A percentile compares a stretch with the other conserved stretches of the same genome.
Evolutionary conservation across 1,140 invertebrate genomes (phyloP).

Genomic region (Spodoptera frugiperda): DNA sequence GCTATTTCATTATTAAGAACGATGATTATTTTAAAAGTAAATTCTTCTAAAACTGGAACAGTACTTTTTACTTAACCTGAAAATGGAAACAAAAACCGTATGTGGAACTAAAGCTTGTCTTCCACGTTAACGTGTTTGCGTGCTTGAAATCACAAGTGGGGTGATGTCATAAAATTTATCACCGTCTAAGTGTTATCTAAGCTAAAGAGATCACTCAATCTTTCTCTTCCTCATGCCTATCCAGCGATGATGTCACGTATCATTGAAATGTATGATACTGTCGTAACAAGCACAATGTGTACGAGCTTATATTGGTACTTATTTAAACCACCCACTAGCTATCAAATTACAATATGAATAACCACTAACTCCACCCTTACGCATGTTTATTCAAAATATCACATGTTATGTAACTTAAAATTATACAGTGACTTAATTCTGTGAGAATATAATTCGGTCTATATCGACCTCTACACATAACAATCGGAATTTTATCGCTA

Average conservation of each 20-base stretch:
- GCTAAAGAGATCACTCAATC: conserved; percentile 46
- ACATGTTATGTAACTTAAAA: conserved; percentile 11
- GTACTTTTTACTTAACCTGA: too few relatives aligned
- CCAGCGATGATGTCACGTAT: conserved; percentile 35
- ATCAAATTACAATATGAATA: conserved; percentile 14
- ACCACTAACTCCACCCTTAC: conserved; percentile 12
- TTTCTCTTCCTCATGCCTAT: conserved; percentile 45
- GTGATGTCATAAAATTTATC: conserved; percentile 41
- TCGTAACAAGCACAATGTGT: conserved; percentile 35
- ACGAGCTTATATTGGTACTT: conserved; percentile 15
- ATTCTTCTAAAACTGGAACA: too few relatives aligned
- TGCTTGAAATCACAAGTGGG: conserved; percentile 36
- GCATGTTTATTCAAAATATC: neutral
- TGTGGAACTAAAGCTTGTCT: conserved; percentile 12
- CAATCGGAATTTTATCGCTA: too few relatives aligned
- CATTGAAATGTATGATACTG: conserved; percentile 30
- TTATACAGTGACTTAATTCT: neutral
- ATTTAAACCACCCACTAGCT: neutral
- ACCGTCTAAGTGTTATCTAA: conserved; percentile 39
- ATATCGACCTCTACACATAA: neutral
- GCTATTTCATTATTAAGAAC: too few relatives aligned
- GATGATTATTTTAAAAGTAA: too few relatives aligned
- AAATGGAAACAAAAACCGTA: neutral
- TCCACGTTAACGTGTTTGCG: conserved; percentile 26
- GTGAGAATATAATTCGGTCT: conserved; percentile 2